Evolutionary conservation across 2,113 vertebrate species (phyloP).

Genomic region (Gallinago undulata): DNA sequence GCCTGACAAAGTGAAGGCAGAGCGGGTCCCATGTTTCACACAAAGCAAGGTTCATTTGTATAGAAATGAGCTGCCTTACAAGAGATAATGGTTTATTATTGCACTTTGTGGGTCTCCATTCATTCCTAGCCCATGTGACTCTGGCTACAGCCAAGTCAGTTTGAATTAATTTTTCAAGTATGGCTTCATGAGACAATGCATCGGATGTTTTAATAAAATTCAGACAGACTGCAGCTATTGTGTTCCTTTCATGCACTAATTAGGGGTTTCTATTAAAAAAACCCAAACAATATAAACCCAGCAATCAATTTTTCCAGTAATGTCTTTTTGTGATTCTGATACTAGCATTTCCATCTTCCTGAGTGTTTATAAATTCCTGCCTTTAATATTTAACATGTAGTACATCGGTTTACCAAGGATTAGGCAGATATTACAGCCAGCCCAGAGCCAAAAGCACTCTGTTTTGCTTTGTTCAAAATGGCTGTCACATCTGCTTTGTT

Average conservation of each 20-base stretch:
- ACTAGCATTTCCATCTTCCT: neutral
- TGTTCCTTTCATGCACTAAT: constrained; percentile 39
- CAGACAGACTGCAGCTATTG: constrained; percentile 28
- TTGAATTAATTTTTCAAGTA: constrained; percentile 49
- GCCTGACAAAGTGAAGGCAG: neutral
- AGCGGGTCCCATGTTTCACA: neutral
- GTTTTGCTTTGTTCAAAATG: neutral
- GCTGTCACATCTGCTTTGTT: neutral
- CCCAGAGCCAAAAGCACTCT: neutral
- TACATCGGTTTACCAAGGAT: neutral
- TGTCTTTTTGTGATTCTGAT: neutral
- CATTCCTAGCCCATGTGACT: constrained; percentile 31
- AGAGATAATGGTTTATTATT: constrained; percentile 48
- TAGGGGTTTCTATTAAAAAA: constrained; percentile 7
- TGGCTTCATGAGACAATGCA: constrained; percentile 17
- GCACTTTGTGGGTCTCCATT: constrained; percentile 16
- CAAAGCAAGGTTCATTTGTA: constrained; percentile 35
- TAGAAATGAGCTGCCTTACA: neutral
- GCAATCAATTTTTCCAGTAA: neutral
- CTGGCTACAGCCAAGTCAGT: constrained; percentile 17
- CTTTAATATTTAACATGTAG: neutral
- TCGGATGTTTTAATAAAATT: constrained; percentile 61
- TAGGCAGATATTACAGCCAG: neutral
- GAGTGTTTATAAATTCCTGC: neutral
- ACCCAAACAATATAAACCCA: neutral